phyloP scores from a whole-genome alignment of 2,113 vertebrate genomes.

The Camelus dromedarius region DNA sequence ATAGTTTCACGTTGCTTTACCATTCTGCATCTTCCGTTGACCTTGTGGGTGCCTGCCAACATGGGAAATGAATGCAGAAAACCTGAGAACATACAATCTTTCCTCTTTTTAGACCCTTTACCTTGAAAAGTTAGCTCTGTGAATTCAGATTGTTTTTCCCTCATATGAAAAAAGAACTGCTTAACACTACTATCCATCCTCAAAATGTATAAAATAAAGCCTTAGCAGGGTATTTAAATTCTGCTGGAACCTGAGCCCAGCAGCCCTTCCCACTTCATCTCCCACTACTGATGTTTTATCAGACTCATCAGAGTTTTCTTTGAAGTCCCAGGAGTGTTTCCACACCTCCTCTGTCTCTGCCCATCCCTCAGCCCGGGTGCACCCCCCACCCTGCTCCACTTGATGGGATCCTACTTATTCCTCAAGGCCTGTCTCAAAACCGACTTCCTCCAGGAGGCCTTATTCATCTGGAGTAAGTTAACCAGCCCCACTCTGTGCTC shows the following conservation, averaged over 20 bases:
- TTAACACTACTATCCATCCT: neutral
- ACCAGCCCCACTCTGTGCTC: no score
- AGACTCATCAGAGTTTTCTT: neutral
- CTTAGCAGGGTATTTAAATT: neutral
- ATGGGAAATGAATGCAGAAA: neutral
- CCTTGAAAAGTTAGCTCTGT: neutral
- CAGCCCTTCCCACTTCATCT: neutral
- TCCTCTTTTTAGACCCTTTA: neutral
- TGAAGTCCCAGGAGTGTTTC: neutral
- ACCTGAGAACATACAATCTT: neutral
- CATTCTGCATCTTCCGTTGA: neutral
- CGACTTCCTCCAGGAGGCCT: neutral
- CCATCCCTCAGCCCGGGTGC: neutral
- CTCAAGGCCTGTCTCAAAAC: neutral
- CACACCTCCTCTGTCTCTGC: neutral
- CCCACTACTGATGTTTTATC: neutral
- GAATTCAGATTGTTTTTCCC: neutral
- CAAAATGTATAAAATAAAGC: constrained; percentile 1
- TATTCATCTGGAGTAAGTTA: neutral
- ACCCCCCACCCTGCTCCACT: neutral
- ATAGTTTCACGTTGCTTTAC: neutral
- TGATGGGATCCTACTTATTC: neutral
- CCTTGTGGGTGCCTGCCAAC: neutral
- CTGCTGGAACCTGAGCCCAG: neutral
- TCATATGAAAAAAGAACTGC: neutral